Base-by-base conservation (phyloP, 2,888 invertebrate genomes). In the Andrena haemorrhoa region DNA sequence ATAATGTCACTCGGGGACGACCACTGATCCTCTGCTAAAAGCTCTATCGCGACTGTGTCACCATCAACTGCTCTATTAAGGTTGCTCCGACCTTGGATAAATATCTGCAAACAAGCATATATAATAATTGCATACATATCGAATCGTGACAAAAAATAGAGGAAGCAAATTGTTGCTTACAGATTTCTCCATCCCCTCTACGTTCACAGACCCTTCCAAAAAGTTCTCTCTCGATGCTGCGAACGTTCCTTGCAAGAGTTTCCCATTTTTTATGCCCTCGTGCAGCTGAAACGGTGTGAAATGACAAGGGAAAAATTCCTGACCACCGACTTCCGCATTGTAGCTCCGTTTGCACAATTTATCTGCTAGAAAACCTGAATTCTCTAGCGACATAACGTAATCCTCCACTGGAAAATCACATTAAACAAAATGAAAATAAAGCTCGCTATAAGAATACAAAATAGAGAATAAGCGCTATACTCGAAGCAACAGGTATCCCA, bases 41-140 rank as follows among this genome's bases (percentile, higher is more conserved):
- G 94, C 94, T 98, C 96, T 71, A 99, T 95, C 5, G 98, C 99
- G 5, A 99, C 99, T 56, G 97, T 94, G 92, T 99, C 99, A 5
- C 98, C 99, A 93, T 99, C 98, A 0, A 99, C 97, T 2, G 98
- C 98, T 82, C 99, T 96, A 94, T 99, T 99, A 74, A 99, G 95
- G 70, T 97, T 96, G 72, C 96, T 95, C 79, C 97, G 96, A 0
- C 98, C 98, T 96, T 98, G 98, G 26, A 98, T 95, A 7, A 98
- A 94, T 82, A 98, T 95, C 97, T 97, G 87, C 8, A 91, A 93
- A 70, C 63, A 81, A 68, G 83, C 75, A 81, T 58, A 65, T 12
- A 8, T 47, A 68, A 64, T 74, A 58, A 79, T 83, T 69, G 73
- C 60, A 77, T 47, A 69, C 56, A 6, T 60, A 78, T 79, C 23